Evolutionary conservation across 2,888 invertebrate genomes (phyloP), one percentile per base, ranked within the genome.

Genomic region (Caenorhabditis becei): DNA sequence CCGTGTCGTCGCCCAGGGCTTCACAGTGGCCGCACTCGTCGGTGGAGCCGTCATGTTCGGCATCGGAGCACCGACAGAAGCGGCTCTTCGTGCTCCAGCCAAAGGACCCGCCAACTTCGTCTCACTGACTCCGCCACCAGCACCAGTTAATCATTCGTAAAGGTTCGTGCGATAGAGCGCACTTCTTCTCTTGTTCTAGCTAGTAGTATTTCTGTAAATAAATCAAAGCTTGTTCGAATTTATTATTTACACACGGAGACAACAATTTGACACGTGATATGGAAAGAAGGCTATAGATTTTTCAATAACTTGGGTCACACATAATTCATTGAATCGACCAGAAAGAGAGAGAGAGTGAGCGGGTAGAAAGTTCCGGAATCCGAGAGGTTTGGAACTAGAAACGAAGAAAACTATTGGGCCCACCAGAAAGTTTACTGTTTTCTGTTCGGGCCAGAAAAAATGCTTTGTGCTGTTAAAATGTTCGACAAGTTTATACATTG

Each of bases 1-100:
- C 35, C 80, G 88, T 23, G 77, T 77, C 53, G 82, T 84, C 20
- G 88, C 88, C 16, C 88, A 88, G 61, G 86, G 82, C 53, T 69
- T 88, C 51, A 88, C 88, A 20, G 87, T 88, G 3, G 85, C 80
- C 10, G 86, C 87, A 8, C 63, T 88, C 23, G 88, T 88, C 32
- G 86, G 86, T 10, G 88, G 88, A 47, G 88, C 87, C 1, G 63
- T 85, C 24, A 82, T 79, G 74, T 83, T 88, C 53, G 77, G 80
- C 41, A 80, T 80, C 53, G 80, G 80, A 59, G 80, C 80, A n/a
- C 80, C 80, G 24, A 54, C 74, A 5, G 80, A 80, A n/a, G 58
- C 74, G 23, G 74, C 74, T 28, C 75, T 80, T 20, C 67, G 75
- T 2, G 74, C 80, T 11, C 62, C 74, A 7, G 62, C 62, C 26